phyloP scores from a whole-genome alignment of 1,140 invertebrate genomes.

The Caenorhabditis brenneri region DNA sequence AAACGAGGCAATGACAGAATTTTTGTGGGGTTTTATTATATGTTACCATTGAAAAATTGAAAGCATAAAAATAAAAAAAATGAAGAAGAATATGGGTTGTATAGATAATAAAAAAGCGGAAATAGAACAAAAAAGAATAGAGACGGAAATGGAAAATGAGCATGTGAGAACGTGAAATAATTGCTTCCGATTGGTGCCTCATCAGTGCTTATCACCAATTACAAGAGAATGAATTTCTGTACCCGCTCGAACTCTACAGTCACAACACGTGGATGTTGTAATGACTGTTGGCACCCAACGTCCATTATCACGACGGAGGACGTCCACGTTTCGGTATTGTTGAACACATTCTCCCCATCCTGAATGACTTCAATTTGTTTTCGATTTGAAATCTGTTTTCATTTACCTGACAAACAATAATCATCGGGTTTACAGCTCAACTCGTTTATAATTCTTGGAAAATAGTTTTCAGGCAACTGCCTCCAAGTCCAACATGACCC shows the following conservation, averaged over 20 bases:
- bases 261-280: constrained; percentile 53
- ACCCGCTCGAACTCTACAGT: constrained; percentile 52
- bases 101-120: not conserved
- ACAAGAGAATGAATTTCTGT: constrained; percentile 53
- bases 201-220: constrained; percentile 38
- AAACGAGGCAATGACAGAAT: not conserved
- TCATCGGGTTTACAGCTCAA: constrained; percentile 54
- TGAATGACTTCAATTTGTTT: not conserved
- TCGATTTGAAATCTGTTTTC: not conserved
- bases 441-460: constrained; percentile 55
- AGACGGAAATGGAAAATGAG: not conserved
- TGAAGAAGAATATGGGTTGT: not conserved
- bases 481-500: constrained; percentile 56
- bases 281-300: constrained; percentile 51
- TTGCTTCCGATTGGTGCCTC: not conserved
- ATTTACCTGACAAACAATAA: constrained; percentile 50
- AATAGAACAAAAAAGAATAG: not conserved
- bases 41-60: not conserved
- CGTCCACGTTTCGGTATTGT: constrained; percentile 52
- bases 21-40: not conserved
- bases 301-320: constrained; percentile 48
- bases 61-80: not conserved
- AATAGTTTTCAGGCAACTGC: constrained; percentile 54
- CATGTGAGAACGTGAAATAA: not conserved
- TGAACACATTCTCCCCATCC: constrained; percentile 55